Evolutionary conservation across 2,797 vertebrate genomes (phyloP), one percentile per base, ranked within the genome.

Genomic region (Hydrolagus colliei): DNA sequence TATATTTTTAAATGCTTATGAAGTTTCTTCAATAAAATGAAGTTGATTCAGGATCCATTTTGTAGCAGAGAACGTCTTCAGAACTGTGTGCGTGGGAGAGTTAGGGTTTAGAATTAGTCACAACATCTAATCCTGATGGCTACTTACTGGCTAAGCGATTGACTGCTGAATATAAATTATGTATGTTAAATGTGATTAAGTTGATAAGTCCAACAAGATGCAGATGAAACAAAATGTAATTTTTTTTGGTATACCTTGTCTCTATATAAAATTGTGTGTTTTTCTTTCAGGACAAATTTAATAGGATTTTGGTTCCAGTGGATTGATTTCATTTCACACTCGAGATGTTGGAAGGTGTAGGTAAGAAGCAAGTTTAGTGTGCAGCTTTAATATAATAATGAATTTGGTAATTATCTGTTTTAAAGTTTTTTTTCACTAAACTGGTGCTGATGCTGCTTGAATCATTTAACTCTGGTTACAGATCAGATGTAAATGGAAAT

Each of bases 331-430:
- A 20, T 8, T 35, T 68, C 52, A 4, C 9, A 52, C 27, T 84
- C 63, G 79, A 71, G 71, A 84, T 84, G 79, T 71, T 84, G 18
- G 79, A 84, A 71, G 79, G 79, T 18, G 11, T 84, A 18, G 79
- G 79, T 84, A 84, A 84, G 75, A 77, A 77, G 27, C 1, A 68
- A 35, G 65, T 67, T 68, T 27, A 84, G 14, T 84, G 27, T 68
- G 13, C 20, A 20, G 65, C 41, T 71, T n/a, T 84, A 35, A 2
- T 84, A 52, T 20, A 80, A 11, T 2, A 65, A 18, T 32, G 22
- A 14, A 27, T 76, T 62, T 71, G 32, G 9, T 11, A 82, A 32
- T 65, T 80, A 79, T 32, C 35, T 35, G 32, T 68, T 9, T 82
- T 1, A 20, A 41, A 20, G 9, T 35, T 32, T 74, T 41, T 74